These are phyloP conservation scores for Tokudaia tokunoshimensis DNA, from an alignment of 2,797 vertebrate genomes.

Conservation along the genomic window DNA sequence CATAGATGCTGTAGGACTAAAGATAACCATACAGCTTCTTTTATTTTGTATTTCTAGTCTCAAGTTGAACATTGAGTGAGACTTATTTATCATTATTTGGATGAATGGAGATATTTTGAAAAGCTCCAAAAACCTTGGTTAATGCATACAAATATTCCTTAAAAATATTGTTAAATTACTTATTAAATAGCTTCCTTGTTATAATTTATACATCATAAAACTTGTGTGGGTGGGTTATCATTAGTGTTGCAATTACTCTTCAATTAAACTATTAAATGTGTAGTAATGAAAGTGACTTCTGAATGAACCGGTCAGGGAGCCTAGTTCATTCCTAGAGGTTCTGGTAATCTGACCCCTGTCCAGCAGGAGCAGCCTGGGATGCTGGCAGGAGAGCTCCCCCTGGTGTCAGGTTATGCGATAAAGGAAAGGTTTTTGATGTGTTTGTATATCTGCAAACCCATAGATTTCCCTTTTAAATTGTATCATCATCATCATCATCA, in stretches of 20 bases:
- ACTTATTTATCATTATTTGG: not conserved
- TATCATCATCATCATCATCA: too few species aligned
- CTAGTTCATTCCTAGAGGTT: not conserved
- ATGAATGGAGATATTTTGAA: not conserved
- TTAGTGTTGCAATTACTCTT: not conserved
- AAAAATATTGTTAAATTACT: not conserved
- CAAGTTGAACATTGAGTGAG: not conserved
- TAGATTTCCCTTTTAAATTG: not conserved
- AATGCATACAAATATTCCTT: not conserved
- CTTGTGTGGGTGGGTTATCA: not conserved
- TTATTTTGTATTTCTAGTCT: not conserved
- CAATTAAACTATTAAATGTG: not conserved
- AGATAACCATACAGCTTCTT: slow-evolving; percentile 81
- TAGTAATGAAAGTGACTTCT: not conserved
- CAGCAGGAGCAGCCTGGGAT: not conserved
- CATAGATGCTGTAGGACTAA: slow-evolving; percentile 61
- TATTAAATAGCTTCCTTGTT: slow-evolving; percentile 10
- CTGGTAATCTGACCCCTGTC: too few species aligned
- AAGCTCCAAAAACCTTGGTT: not conserved
- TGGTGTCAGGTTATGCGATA: not conserved
- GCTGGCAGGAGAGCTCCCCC: not conserved
- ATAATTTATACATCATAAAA: not conserved
- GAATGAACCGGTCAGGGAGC: not conserved
- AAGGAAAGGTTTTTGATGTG: not conserved
- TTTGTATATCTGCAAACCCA: not conserved